These are phyloP conservation scores for Babylonia areolata DNA, from an alignment of 1,140 invertebrate species.

Conservation along the genomic window DNA sequence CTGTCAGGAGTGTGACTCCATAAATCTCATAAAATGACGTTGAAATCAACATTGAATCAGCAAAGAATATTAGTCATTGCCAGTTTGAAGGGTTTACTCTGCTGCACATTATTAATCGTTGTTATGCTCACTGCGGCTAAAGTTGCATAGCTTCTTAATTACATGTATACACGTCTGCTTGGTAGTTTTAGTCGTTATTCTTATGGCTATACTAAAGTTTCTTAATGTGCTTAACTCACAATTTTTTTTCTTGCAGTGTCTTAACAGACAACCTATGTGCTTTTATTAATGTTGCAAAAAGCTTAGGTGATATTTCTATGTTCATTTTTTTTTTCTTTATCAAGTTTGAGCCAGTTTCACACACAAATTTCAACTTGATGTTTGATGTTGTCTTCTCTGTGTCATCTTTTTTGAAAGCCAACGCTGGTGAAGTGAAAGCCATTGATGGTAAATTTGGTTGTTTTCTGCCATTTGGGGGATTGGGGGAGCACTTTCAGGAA, in stretches of 20 bases:
- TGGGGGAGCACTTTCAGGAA: not conserved
- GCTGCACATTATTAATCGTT: not conserved
- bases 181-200: not conserved
- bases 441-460: conserved; percentile 5
- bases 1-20: no score
- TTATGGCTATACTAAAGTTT: not conserved
- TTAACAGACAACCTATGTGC: not conserved
- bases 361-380: not conserved
- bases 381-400: conserved; percentile 18
- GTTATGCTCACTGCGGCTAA: not conserved
- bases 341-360: not conserved
- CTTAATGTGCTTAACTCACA: conserved; percentile 5
- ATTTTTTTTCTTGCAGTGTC: not conserved
- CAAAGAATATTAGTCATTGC: no score
- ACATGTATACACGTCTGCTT: not conserved
- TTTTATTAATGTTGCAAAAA: no score
- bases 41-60: no score
- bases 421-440: not conserved
- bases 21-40: no score
- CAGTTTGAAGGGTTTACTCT: no score
- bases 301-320: no score
- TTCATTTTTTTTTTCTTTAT: conserved; percentile 25
- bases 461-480: not conserved
- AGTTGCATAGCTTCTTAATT: not conserved
- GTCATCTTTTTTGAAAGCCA: not conserved